These are phyloP conservation scores for Clostera curtula DNA, from an alignment of 2,888 invertebrate species.

Conservation along the genomic window DNA sequence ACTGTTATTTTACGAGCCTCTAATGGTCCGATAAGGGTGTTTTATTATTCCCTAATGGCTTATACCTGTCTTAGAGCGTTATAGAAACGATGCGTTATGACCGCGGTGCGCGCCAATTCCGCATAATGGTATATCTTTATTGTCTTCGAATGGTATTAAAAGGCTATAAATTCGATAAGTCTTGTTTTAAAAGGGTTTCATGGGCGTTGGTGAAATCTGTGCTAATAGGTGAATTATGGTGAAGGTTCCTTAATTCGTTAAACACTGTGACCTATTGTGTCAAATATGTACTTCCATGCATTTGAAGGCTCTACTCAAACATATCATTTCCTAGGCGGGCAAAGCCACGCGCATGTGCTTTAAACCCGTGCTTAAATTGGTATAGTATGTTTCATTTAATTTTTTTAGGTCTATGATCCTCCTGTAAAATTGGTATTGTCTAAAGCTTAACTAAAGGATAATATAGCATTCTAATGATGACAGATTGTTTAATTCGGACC, in stretches of 20 bases:
- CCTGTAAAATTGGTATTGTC: too few relatives aligned
- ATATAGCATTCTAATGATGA: too few relatives aligned
- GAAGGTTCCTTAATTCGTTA: neutral
- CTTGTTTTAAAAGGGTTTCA: constrained; percentile 1
- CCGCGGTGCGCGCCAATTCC: constrained; percentile 60
- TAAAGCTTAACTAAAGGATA: too few relatives aligned
- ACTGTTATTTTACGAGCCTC: constrained; percentile 73
- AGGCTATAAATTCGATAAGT: constrained; percentile 29
- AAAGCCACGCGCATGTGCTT: too few relatives aligned
- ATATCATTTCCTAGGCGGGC: too few relatives aligned
- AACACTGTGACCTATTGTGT: too few relatives aligned
- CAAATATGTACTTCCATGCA: too few relatives aligned
- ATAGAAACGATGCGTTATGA: constrained; percentile 59
- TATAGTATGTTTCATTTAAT: too few relatives aligned
- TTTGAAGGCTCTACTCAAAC: too few relatives aligned
- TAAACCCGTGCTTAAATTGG: too few relatives aligned
- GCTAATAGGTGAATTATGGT: neutral
- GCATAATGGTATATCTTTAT: constrained; percentile 66
- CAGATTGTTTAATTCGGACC: too few relatives aligned
- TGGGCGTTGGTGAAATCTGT: neutral
- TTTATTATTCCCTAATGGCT: constrained; percentile 73
- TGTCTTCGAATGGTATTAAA: constrained; percentile 45
- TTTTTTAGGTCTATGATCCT: too few relatives aligned
- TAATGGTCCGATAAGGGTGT: constrained; percentile 71
- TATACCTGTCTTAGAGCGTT: constrained; percentile 68